Base-by-base conservation (phyloP, 2,113 vertebrate genomes). In the Salvelinus alpinus region DNA sequence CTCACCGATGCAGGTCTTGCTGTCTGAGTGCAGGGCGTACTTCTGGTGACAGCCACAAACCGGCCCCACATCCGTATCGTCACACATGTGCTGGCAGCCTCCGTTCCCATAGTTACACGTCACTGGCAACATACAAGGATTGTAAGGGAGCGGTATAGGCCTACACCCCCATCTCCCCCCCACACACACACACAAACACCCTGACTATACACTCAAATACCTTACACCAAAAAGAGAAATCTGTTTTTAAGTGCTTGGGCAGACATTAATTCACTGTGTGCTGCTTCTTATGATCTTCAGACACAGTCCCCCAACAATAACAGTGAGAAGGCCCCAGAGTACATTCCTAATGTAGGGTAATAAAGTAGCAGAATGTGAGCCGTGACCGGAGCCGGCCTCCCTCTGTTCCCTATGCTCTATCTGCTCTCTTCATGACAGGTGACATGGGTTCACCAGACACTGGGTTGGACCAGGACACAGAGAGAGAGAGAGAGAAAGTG, bases 101-200 rank as follows among this genome's bases (percentile, higher is more conserved):
- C 97, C 97, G 60, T 99, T 99, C 85, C 97, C 97, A 91, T 99
- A 98, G 95, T 99, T 98, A 95, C 97, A 99, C 80, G 97, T 99
- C 92, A 99, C 97, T 99, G 93, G 92, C 85, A 79, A 87, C 70
- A 83, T 70, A 86, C 72, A 83, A 83, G 13, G 72, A 83, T 72
- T 72, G 60, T 80, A 73, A 86, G 80, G 69, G 62, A 29, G 27
- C 34, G 31, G 76, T 72, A 25, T 51, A 54, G 22, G 8, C 18
- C 31, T 64, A 13, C 14, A 24, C 64, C 7, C 81, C 38, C 59
- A 0, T 75, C 24, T 74, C 48, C 75, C 12, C 27, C 57, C 31
- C 31, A 13, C 47, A 48, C 47, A 48, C 47, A 13, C 12, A 48
- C 47, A 48, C 47, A 48, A 0, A 38, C 7, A 51, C 48, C 11